Percentiles rank a stretch among this genome's conserved stretches.
These are phyloP conservation scores for Podarcis lilfordi DNA, from an alignment of 2,797 vertebrate genomes.

Conservation along the genomic window DNA sequence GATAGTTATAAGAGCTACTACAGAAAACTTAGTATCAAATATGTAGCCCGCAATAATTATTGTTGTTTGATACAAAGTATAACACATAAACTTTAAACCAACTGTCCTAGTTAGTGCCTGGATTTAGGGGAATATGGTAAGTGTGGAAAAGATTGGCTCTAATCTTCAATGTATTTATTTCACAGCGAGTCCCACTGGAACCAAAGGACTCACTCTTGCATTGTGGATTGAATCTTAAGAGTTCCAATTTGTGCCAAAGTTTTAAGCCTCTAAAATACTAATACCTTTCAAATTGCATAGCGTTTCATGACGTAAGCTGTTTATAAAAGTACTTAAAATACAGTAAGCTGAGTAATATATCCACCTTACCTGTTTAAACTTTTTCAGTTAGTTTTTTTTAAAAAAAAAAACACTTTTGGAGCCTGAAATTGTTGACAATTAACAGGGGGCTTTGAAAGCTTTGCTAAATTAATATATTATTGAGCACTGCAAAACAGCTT, in stretches of 20 bases:
- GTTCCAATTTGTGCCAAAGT: conserved; percentile 53
- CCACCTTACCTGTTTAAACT: conserved; percentile 55
- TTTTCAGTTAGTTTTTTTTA: background rate
- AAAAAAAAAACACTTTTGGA: background rate
- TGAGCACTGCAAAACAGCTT: conserved; percentile 38
- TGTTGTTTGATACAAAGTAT: conserved; percentile 76
- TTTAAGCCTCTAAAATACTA: conserved; percentile 54
- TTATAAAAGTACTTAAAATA: background rate
- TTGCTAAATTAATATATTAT: conserved; percentile 34
- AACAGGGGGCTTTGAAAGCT: background rate
- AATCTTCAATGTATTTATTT: conserved; percentile 3
- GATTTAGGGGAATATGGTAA: conserved; percentile 62
- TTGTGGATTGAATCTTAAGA: background rate
- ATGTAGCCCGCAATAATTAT: conserved; percentile 80
- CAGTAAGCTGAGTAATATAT: background rate
- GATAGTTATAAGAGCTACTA: conserved; percentile 80
- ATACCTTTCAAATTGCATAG: conserved; percentile 51
- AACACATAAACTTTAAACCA: conserved; percentile 69
- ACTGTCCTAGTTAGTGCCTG: conserved; percentile 74
- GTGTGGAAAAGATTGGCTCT: conserved; percentile 50
- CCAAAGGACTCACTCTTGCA: background rate
- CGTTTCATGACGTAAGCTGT: conserved; percentile 17
- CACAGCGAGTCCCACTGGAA: background rate
- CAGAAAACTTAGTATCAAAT: conserved; percentile 81
- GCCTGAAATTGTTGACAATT: conserved; percentile 17